These are phyloP conservation scores for Chouioia cunea DNA, from an alignment of 2,888 invertebrate species.

Conservation along the genomic window DNA sequence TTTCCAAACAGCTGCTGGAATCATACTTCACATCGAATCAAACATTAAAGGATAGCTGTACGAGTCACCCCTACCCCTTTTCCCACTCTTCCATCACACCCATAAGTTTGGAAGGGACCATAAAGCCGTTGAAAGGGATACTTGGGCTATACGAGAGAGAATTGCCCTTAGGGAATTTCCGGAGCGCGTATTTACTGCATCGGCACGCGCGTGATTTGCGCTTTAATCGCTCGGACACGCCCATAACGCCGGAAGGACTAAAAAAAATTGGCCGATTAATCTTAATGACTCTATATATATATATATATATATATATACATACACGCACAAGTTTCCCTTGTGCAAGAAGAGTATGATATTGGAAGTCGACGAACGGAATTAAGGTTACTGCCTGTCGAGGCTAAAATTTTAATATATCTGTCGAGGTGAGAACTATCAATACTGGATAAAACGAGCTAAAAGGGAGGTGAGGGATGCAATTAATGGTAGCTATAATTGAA, in stretches of 20 bases:
- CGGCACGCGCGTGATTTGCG: conserved; percentile 38
- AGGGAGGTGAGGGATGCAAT: not conserved
- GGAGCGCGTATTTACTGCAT: conserved; percentile 28
- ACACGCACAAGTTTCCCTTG: not conserved
- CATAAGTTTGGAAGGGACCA: no score
- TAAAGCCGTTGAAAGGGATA: no score
- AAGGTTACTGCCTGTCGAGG: not conserved
- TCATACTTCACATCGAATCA: no score
- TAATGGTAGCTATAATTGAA: conserved; percentile 12
- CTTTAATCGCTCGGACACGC: conserved; percentile 21
- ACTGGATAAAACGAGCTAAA: not conserved
- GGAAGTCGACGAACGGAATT: not conserved
- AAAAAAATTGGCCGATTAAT: conserved; percentile 8
- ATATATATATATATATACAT: no score
- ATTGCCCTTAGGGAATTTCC: conserved; percentile 33
- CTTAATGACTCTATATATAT: no score
- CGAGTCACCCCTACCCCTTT: no score
- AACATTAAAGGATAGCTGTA: no score
- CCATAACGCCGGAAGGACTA: no score
- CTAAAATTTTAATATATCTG: conserved; percentile 30
- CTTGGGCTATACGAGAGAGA: conserved; percentile 3
- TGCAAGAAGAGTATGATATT: not conserved
- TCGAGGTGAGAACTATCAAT: not conserved
- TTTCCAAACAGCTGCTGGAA: no score
- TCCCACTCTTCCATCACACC: no score